Percentiles rank a stretch among this genome's conserved stretches.
phyloP scores from a whole-genome alignment of 2,113 vertebrate genomes.

The Cyprinodon tularosa region DNA sequence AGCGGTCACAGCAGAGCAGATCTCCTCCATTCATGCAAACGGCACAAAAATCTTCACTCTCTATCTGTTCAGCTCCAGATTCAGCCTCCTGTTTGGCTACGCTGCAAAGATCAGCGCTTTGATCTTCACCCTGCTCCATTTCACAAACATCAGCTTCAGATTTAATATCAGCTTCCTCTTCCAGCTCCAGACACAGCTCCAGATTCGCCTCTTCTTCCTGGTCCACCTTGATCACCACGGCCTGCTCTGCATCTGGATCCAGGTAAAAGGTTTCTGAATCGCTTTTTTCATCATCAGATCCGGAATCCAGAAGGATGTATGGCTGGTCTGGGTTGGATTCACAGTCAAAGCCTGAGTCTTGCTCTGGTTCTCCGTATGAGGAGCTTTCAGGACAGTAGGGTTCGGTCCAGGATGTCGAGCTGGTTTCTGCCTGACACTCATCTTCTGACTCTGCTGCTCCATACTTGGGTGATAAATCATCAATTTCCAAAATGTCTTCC shows the following conservation, averaged over 20 bases:
- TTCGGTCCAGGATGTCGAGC: slow-evolving; percentile 43
- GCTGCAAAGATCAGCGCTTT: neutral
- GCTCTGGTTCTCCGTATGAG: slow-evolving; percentile 45
- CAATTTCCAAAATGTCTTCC: slow-evolving; percentile 15
- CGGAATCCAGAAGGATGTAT: slow-evolving; percentile 56
- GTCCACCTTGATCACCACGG: slow-evolving; percentile 56
- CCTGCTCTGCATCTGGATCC: slow-evolving; percentile 61
- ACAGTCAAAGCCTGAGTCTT: slow-evolving; percentile 57
- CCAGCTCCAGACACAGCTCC: slow-evolving; percentile 16
- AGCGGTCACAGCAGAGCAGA: slow-evolving; percentile 90
- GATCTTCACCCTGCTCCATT: slow-evolving; percentile 12
- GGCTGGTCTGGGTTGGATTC: slow-evolving; percentile 60
- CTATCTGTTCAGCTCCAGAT: slow-evolving; percentile 66
- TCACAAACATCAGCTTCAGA: slow-evolving; percentile 15
- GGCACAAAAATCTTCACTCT: slow-evolving; percentile 94
- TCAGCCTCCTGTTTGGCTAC: slow-evolving; percentile 20
- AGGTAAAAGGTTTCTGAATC: slow-evolving; percentile 61
- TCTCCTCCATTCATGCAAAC: slow-evolving; percentile 92
- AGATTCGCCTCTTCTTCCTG: slow-evolving; percentile 40
- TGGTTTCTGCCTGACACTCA: neutral
- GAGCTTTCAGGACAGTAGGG: slow-evolving; percentile 30
- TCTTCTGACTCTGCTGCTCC: slow-evolving; percentile 10
- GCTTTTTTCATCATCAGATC: slow-evolving; percentile 34
- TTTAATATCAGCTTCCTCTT: slow-evolving; percentile 23
- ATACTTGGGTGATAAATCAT: slow-evolving; percentile 3